These are phyloP conservation scores for Axea sp. DNA, from an alignment of 2,888 invertebrate species.

Conservation along the genomic window DNA sequence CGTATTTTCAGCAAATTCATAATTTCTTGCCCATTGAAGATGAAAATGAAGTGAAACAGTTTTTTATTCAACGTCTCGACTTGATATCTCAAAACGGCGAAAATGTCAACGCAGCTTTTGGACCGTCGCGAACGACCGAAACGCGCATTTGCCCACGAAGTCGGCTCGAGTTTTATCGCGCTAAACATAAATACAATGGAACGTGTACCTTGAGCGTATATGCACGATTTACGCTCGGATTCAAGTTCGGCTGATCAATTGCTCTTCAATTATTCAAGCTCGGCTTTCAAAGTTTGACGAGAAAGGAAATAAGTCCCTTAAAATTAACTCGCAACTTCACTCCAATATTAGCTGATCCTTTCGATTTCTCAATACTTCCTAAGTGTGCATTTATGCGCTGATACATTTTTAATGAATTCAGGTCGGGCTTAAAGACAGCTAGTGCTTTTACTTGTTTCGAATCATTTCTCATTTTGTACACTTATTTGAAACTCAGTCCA, in stretches of 20 bases:
- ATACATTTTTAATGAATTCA: constrained; percentile 14
- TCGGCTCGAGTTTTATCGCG: constrained; percentile 3
- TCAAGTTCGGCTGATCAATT: constrained; percentile 29
- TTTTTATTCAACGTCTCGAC: no score
- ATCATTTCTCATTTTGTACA: background rate
- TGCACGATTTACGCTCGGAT: constrained; percentile 15
- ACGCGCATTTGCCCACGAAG: background rate
- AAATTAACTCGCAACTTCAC: constrained; percentile 27
- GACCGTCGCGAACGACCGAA: no score
- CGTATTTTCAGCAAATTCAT: background rate
- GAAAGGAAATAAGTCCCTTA: constrained; percentile 6
- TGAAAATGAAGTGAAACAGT: no score
- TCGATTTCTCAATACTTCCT: constrained; percentile 6
- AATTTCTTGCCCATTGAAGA: background rate
- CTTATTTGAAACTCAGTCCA: no score
- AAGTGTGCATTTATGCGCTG: constrained; percentile 7
- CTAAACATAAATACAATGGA: constrained; percentile 21
- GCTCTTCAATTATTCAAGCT: constrained; percentile 26
- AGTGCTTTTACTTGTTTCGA: background rate
- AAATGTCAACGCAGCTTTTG: no score
- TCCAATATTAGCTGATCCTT: constrained; percentile 3
- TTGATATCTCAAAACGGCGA: background rate
- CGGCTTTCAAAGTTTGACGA: constrained; percentile 18
- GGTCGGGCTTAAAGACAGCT: no score
- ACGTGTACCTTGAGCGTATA: constrained; percentile 6